Conservation (phyloP, 2,797 vertebrate genomes). For the Lindbergichthys nudifrons region DNA sequence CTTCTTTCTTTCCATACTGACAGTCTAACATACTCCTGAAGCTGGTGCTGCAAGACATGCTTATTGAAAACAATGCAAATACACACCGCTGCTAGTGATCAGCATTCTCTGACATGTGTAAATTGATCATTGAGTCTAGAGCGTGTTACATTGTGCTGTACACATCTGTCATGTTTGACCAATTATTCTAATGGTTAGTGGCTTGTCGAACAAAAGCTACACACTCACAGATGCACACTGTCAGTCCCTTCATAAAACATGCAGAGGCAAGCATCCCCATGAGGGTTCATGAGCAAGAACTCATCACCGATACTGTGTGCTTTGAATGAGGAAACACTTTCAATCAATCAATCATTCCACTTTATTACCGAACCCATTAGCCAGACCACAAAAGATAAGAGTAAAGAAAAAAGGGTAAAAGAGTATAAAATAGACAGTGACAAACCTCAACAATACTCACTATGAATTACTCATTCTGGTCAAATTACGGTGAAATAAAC, state of each 20-base stretch:
- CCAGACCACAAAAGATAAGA: neutral
- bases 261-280: constrained; percentile 22
- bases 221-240: constrained; percentile 28
- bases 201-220: constrained; percentile 52
- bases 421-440: neutral
- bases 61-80: constrained; percentile 16
- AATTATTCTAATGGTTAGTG: constrained; percentile 66
- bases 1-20: neutral
- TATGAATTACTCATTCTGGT: neutral
- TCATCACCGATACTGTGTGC: constrained; percentile 13
- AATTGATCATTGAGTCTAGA: constrained; percentile 46
- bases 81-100: constrained; percentile 18
- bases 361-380: neutral
- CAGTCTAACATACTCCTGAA: constrained; percentile 6
- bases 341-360: constrained; percentile 21
- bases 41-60: constrained; percentile 1
- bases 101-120: constrained; percentile 51
- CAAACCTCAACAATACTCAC: neutral
- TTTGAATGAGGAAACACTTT: constrained; percentile 32
- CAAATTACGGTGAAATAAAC: constrained; percentile 21
- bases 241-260: constrained; percentile 25
- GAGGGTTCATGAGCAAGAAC: constrained; percentile 26
- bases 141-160: constrained; percentile 33
- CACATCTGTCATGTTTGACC: constrained; percentile 63
- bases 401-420: neutral